Evolutionary conservation across 2,888 invertebrate genomes (phyloP).

Genomic region (Zhuqinia jingwanae): DNA sequence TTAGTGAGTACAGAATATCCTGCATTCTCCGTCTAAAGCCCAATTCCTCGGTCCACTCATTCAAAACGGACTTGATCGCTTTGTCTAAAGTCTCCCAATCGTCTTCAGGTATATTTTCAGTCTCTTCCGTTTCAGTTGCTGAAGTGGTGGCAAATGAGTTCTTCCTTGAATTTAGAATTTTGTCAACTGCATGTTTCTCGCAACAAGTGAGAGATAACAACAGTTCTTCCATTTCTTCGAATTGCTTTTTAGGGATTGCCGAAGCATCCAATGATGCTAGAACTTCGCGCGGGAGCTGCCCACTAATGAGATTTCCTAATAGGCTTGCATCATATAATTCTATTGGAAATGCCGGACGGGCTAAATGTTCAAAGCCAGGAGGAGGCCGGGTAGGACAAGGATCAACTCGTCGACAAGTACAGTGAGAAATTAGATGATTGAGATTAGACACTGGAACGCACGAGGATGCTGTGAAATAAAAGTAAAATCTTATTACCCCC

Average conservation of each 20-base stretch:
- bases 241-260: neutral
- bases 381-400: conserved; percentile 48
- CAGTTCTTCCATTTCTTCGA: conserved; percentile 15
- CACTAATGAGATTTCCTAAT: conserved; percentile 39
- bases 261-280: conserved; percentile 7
- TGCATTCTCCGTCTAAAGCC: conserved; percentile 27
- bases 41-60: conserved; percentile 59
- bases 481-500: neutral
- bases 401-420: conserved; percentile 28
- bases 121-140: neutral
- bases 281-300: conserved; percentile 11
- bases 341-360: conserved; percentile 52
- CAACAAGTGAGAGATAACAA: conserved; percentile 34
- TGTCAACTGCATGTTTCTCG: conserved; percentile 48
- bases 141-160: neutral
- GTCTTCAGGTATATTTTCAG: conserved; percentile 16
- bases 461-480: neutral
- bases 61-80: conserved; percentile 1
- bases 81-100: conserved; percentile 49
- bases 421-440: conserved; percentile 9
- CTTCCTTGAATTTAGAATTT: neutral
- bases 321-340: conserved; percentile 53
- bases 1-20: conserved; percentile 22
- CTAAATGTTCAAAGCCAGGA: conserved; percentile 59
- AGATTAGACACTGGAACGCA: neutral